Conservation (phyloP, 2,888 invertebrate species). For the Argynnis bischoffii region DNA sequence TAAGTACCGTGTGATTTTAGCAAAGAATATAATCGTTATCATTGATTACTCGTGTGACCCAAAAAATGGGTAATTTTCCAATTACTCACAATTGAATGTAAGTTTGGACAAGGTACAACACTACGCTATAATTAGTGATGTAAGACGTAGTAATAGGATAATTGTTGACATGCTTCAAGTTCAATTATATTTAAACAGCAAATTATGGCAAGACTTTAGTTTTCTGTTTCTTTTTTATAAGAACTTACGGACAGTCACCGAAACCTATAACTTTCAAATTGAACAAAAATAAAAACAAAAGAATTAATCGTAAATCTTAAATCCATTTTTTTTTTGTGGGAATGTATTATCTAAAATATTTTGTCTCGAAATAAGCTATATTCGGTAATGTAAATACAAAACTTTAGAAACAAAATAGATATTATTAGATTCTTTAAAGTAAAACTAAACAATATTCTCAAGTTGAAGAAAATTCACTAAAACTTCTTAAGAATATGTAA, state of each 20-base stretch:
- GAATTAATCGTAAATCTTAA: too few species aligned
- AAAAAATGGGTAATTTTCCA: constrained; percentile 31
- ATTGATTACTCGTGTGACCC: constrained; percentile 25
- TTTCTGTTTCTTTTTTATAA: background rate
- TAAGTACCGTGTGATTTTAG: constrained; percentile 12
- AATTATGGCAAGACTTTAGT: background rate
- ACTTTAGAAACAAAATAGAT: too few species aligned
- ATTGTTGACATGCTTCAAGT: constrained; percentile 13
- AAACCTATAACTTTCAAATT: too few species aligned
- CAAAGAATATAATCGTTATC: background rate
- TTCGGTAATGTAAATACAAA: too few species aligned
- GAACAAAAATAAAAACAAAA: too few species aligned
- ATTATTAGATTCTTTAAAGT: too few species aligned
- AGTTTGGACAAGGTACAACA: constrained; percentile 14
- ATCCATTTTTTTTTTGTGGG: too few species aligned
- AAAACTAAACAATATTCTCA: too few species aligned
- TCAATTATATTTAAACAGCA: constrained; percentile 8
- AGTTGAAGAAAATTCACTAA: too few species aligned
- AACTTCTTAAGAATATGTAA: background rate
- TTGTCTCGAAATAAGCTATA: too few species aligned
- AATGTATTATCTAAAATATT: too few species aligned
- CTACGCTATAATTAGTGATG: constrained; percentile 15
- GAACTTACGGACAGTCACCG: too few species aligned
- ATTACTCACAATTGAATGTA: constrained; percentile 27
- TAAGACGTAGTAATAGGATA: constrained; percentile 2